A percentile compares a stretch with the other conserved stretches of the same genome.
Evolutionary conservation across 1,140 invertebrate genomes (phyloP).

Genomic region (Charaxes varanes): DNA sequence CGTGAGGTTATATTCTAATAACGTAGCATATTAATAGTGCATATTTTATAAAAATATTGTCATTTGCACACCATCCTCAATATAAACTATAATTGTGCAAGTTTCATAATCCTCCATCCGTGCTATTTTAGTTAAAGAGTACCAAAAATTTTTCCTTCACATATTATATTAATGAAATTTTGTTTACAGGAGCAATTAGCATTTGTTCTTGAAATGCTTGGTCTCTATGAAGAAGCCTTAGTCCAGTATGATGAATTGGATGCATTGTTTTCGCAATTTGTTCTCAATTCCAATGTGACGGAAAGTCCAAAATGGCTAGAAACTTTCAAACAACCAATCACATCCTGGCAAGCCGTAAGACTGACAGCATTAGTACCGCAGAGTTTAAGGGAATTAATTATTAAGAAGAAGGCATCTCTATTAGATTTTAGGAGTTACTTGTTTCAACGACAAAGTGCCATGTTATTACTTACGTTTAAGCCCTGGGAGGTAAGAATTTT

Average conservation of each 20-base stretch:
- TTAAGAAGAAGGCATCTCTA: constrained; percentile 82
- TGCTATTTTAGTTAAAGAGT: no score
- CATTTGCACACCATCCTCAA: no score
- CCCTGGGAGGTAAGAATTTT: constrained; percentile 83
- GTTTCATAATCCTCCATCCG: no score
- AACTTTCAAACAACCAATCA: constrained; percentile 84
- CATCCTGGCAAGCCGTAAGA: constrained; percentile 88
- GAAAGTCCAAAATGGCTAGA: constrained; percentile 88
- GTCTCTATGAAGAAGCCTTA: constrained; percentile 93
- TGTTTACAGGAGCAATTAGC: constrained; percentile 92
- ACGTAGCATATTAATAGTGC: no score
- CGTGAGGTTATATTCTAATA: no score
- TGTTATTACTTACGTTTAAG: constrained; percentile 85
- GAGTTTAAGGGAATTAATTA: constrained; percentile 81
- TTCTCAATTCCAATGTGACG: constrained; percentile 92
- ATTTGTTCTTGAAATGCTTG: constrained; percentile 95
- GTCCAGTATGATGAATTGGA: constrained; percentile 98
- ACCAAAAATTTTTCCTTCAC: background rate
- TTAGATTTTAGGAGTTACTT: constrained; percentile 96
- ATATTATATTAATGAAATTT: constrained; percentile 8
- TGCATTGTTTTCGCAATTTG: constrained; percentile 96
- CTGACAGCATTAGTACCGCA: constrained; percentile 80
- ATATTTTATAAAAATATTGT: no score
- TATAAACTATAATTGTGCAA: no score
- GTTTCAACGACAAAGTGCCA: constrained; percentile 93